These are phyloP conservation scores for Hippoglossus stenolepis DNA, from an alignment of 2,113 vertebrate species.

Conservation along the genomic window DNA sequence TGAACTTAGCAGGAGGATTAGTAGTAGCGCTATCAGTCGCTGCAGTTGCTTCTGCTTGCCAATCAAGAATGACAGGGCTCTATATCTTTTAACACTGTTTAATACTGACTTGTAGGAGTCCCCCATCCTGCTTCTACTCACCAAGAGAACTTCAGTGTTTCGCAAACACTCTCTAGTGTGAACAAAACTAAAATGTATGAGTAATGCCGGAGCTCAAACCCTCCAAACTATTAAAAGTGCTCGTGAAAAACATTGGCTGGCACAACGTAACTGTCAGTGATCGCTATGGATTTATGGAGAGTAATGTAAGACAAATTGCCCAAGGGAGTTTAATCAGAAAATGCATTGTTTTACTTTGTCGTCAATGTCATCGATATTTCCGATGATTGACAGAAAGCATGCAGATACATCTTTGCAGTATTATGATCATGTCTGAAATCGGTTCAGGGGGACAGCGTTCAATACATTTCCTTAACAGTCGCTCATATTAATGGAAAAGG, in stretches of 20 bases:
- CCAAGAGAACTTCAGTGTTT: not conserved
- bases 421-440: not conserved
- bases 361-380: not conserved
- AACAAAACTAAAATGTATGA: constrained; percentile 9
- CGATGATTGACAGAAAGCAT: not conserved
- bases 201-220: constrained; percentile 23
- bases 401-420: too few relatives aligned
- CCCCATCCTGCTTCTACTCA: not conserved
- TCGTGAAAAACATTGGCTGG: constrained; percentile 5
- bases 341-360: not conserved
- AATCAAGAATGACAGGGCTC: too few relatives aligned
- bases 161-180: constrained; percentile 22
- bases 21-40: too few relatives aligned
- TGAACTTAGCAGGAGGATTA: too few relatives aligned
- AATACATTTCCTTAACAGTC: not conserved
- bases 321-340: not conserved
- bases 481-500: not conserved
- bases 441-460: not conserved
- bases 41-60: too few relatives aligned
- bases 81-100: too few relatives aligned
- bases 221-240: too few relatives aligned
- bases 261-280: constrained; percentile 27
- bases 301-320: constrained; percentile 3
- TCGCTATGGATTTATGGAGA: constrained; percentile 23
- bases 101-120: not conserved